Evolutionary conservation across 1,140 invertebrate species (phyloP), one percentile per base, ranked within the genome.

Genomic region (Ceratitis capitata): DNA sequence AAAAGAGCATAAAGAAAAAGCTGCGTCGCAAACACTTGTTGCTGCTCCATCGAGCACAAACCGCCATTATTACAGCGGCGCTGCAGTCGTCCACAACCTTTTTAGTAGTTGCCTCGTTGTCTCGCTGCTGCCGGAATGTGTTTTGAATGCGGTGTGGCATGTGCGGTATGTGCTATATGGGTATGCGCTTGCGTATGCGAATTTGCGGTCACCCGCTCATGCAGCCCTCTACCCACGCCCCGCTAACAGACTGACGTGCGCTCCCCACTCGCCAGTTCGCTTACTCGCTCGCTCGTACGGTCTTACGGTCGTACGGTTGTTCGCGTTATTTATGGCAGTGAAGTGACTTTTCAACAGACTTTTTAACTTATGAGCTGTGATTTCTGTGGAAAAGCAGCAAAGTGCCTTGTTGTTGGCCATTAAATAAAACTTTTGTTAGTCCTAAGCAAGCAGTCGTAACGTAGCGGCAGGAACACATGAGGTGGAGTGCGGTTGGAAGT

Each of bases 321-420:
- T 45, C 69, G 69, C 69, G 69, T 78, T 78, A 78, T 78, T 78
- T 78, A 78, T 78, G 69, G 69, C 69, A 78, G 39, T 78, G 39
- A 45, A 78, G 69, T 78, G 69, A 78, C 69, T 78, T 78, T 78
- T 78, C 69, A 78, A 78, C 69, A 47, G 39, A 78, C 69, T 78
- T 78, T 45, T 78, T 78, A 78, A 78, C 69, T 78, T 78, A 78
- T 78, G 35, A 78, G 69, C 69, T 78, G 69, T 78, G 69, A 78
- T 78, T 78, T 78, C 69, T 23, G 69, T 45, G 69, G 69, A 78
- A 78, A 78, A 45, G 69, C 69, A 78, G 69, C 39, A 42, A 78
- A 78, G 69, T 78, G 39, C 69, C 69, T 45, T 39, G 69, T 78
- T 78, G 69, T 45, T 78, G 69, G 69, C 69, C 39, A 78, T 78